Base-by-base conservation (phyloP, 2,113 vertebrate species). In the Onychostoma macrolepis region DNA sequence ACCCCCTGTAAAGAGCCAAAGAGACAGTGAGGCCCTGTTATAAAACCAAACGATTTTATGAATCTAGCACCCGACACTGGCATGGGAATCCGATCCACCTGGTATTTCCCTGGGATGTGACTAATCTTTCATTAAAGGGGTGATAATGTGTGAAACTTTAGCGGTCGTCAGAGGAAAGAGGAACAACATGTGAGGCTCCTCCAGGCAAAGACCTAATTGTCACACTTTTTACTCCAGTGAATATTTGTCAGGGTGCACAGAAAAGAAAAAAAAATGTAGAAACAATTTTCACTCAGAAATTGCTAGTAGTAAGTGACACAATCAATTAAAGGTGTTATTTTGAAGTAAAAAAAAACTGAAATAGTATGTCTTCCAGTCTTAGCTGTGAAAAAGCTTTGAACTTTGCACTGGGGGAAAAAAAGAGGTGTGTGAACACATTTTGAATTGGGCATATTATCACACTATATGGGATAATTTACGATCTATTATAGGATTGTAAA, bases 1-100 rank as follows among this genome's bases (percentile, higher is more conserved):
- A 92, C 92, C 94, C 87, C 87, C 2, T 88, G 58, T 88, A 90
- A 92, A 89, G 89, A 67, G 80, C 86, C 86, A 78, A 85, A 88
- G 82, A 89, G 89, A 91, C n/a, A 89, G 50, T 85, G 87, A 71
- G 88, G 56, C 11, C 69, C 69, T 36, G 53, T 78, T 77, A 63
- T 74, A 86, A 63, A 77, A 83, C 71, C 75, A 41, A 85, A 63
- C 1, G 10, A 82, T 80, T 77, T 88, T 85, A 87, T 90, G 86
- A 89, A 89, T 90, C 45, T 81, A 86, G 78, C 86, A 87, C 92
- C 80, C 83, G 74, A 90, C 87, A 87, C 30, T 41, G 75, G 38
- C 21, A 74, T 21, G 3, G 90, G 84, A 92, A 92, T 77, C 36
- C 19, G 82, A 94, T 89, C 76, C 72, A 63, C 83, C 28, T 1